phyloP scores from a whole-genome alignment of 2,113 vertebrate genomes.

The Echinops telfairi region DNA sequence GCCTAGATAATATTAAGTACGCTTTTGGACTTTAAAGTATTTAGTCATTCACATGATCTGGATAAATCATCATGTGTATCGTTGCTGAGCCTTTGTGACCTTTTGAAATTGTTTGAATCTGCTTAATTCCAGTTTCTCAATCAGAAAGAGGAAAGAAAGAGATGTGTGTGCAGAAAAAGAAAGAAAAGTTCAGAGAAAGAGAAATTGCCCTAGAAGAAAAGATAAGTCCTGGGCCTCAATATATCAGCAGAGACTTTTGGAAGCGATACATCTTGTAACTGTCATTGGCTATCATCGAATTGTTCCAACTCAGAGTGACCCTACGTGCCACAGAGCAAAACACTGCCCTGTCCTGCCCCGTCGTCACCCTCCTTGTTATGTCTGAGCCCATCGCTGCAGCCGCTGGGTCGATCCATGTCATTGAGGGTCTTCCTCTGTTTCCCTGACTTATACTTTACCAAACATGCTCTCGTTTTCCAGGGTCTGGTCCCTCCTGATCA shows the following conservation, averaged over 20 bases:
- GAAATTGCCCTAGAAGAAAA: neutral
- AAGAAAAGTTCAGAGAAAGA: neutral
- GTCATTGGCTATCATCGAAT: no score
- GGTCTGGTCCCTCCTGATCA: no score
- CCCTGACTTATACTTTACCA: no score
- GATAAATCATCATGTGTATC: neutral
- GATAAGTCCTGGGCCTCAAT: neutral
- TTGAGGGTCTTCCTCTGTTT: no score
- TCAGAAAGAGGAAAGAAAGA: neutral
- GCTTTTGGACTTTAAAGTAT: neutral
- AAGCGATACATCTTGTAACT: neutral
- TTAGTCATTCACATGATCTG: neutral
- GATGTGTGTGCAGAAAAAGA: neutral
- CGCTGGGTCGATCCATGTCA: no score
- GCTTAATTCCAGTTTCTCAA: conserved; percentile 19
- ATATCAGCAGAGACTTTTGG: neutral
- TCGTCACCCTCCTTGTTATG: no score
- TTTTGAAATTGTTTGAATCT: neutral
- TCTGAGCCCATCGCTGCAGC: no score
- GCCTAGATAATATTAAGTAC: neutral
- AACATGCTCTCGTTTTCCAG: no score
- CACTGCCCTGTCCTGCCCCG: no score
- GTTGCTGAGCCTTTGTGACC: neutral
- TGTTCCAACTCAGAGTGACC: no score
- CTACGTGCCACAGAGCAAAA: no score